Percentiles rank a stretch among this genome's conserved stretches.
Conservation (phyloP, 2,888 invertebrate genomes). For the Epiblema foenella region DNA sequence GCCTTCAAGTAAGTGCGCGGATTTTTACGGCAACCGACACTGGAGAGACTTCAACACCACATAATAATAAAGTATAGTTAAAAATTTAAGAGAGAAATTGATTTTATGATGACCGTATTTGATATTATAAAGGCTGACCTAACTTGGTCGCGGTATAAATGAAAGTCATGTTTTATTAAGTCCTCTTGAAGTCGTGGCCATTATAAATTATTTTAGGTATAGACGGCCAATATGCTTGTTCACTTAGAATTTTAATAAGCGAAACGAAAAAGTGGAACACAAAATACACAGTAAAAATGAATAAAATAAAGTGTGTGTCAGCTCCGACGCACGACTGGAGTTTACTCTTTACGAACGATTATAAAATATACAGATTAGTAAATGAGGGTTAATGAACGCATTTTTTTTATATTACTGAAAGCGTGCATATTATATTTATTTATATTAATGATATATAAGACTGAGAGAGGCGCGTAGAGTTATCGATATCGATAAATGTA, state of each 20-base stretch:
- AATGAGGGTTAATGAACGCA: too few relatives aligned
- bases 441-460: too few relatives aligned
- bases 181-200: slow-evolving; percentile 36
- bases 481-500: too few relatives aligned
- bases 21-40: slow-evolving; percentile 31
- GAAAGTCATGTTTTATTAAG: slow-evolving; percentile 38
- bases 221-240: slow-evolving; percentile 20
- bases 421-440: too few relatives aligned
- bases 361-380: too few relatives aligned
- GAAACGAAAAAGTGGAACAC: slow-evolving; percentile 29
- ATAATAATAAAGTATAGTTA: slow-evolving; percentile 35
- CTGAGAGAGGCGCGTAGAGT: too few relatives aligned
- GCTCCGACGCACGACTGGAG: too few relatives aligned
- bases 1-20: slow-evolving; percentile 37
- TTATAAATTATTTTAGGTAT: slow-evolving; percentile 34
- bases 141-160: slow-evolving; percentile 29
- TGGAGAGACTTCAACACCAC: slow-evolving; percentile 16
- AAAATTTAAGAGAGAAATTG: slow-evolving; percentile 36
- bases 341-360: too few relatives aligned
- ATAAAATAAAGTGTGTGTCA: slow-evolving; percentile 14
- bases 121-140: slow-evolving; percentile 22
- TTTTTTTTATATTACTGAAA: too few relatives aligned
- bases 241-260: slow-evolving; percentile 33
- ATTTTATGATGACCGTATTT: slow-evolving; percentile 29
- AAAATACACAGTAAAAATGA: neutral